Conservation (phyloP, 2,888 invertebrate species). For the Perizoma affinitatum region DNA sequence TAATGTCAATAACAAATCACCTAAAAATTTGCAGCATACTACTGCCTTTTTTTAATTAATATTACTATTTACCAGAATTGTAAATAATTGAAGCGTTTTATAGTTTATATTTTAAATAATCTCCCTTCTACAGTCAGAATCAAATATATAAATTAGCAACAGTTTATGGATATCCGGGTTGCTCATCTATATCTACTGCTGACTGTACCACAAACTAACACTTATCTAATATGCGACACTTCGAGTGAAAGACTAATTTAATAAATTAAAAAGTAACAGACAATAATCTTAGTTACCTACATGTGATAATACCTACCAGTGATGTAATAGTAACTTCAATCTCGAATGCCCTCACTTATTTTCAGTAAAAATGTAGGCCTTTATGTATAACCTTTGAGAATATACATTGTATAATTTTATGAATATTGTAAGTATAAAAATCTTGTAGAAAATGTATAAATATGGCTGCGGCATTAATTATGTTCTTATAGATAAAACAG, state of each 20-base stretch:
- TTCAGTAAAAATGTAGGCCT: constrained; percentile 17
- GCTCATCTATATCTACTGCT: constrained; percentile 12
- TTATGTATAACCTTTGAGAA: constrained; percentile 23
- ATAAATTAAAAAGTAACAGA: constrained; percentile 43
- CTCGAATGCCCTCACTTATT: constrained; percentile 44
- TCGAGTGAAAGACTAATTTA: constrained; percentile 57
- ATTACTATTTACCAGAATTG: constrained; percentile 59
- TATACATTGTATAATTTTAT: constrained; percentile 38
- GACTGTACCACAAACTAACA: constrained; percentile 61
- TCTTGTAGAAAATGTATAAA: constrained; percentile 64
- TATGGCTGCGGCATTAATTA: constrained; percentile 46
- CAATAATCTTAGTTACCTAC: constrained; percentile 49
- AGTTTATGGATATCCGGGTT: too few relatives aligned
- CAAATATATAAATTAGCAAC: constrained; percentile 7
- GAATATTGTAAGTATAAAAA: constrained; percentile 45
- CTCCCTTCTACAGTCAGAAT: constrained; percentile 58
- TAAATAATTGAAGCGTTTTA: constrained; percentile 71
- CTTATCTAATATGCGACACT: constrained; percentile 68
- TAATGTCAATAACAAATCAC: constrained; percentile 77
- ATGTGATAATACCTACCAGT: constrained; percentile 50
- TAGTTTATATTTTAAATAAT: constrained; percentile 70
- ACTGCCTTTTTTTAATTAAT: constrained; percentile 48
- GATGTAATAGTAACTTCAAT: constrained; percentile 46
- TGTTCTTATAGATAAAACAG: constrained; percentile 34
- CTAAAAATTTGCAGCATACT: constrained; percentile 62